These are phyloP conservation scores for Chroicocephalus ridibundus DNA, from an alignment of 2,113 vertebrate species.

Conservation along the genomic window DNA sequence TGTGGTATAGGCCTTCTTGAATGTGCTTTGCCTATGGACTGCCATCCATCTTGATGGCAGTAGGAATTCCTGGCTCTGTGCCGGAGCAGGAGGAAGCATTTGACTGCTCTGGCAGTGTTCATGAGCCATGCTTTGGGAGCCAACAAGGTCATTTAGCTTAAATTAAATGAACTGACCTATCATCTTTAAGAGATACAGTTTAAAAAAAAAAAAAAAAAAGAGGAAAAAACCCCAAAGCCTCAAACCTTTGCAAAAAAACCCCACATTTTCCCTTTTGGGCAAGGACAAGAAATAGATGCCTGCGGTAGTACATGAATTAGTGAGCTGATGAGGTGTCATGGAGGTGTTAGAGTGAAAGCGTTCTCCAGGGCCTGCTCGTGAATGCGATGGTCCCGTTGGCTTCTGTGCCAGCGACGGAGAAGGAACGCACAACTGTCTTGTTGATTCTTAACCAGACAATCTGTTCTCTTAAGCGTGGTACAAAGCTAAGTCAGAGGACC, in stretches of 20 bases:
- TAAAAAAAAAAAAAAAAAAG: too few species aligned
- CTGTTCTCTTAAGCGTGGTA: not conserved
- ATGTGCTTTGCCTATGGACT: not conserved
- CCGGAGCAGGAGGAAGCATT: not conserved
- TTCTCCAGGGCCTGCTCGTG: accelerated
- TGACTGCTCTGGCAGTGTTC: not conserved
- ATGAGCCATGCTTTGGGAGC: not conserved
- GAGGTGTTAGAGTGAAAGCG: not conserved
- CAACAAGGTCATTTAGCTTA: not conserved
- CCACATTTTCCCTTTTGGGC: not conserved
- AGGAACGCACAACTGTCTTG: not conserved
- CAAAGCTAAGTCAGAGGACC: not conserved
- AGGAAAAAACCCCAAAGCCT: too few species aligned
- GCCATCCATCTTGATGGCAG: not conserved
- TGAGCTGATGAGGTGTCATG: not conserved
- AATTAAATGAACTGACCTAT: not conserved
- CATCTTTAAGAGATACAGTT: not conserved
- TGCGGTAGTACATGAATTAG: not conserved
- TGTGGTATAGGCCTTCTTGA: not conserved
- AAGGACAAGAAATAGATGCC: not conserved
- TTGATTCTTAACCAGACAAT: not conserved
- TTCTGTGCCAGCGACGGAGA: not conserved
- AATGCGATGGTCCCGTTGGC: accelerated
- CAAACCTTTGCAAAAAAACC: not conserved
- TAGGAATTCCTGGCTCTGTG: not conserved